Percentiles rank a stretch among this genome's conserved stretches.
These are phyloP conservation scores for Tetramorium bicarinatum DNA, from an alignment of 2,888 invertebrate genomes.

Conservation along the genomic window DNA sequence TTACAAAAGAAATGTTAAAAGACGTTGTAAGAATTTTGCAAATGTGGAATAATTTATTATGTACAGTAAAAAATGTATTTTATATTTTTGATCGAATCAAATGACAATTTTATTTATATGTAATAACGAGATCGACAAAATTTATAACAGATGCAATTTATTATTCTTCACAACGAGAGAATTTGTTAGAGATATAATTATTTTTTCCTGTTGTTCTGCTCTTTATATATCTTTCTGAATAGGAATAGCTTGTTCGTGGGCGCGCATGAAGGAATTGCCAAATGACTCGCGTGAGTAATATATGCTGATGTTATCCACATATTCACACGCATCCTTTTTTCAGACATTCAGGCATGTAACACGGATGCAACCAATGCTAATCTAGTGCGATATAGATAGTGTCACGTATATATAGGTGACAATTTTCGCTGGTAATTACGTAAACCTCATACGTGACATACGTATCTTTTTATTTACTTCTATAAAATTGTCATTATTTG, in stretches of 20 bases:
- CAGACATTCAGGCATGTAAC: background rate
- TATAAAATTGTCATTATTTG: background rate
- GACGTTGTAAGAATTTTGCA: background rate
- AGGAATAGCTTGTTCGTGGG: background rate
- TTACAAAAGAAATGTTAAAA: background rate
- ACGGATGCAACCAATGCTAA: background rate
- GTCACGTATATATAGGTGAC: background rate
- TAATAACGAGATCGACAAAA: background rate
- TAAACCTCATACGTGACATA: background rate
- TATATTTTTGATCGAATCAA: background rate
- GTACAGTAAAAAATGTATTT: background rate
- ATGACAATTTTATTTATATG: background rate
- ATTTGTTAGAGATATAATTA: background rate
- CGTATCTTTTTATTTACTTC: background rate
- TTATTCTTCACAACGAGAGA: background rate
- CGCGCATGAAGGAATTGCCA: background rate
- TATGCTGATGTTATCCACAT: background rate
- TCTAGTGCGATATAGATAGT: background rate
- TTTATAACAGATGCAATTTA: background rate
- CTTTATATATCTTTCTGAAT: background rate
- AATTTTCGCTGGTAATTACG: slow-evolving; percentile 13
- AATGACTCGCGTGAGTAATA: background rate
- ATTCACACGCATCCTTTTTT: slow-evolving; percentile 6
- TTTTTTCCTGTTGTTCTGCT: background rate
- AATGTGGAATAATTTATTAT: background rate